Conservation (phyloP, 2,797 vertebrate genomes). For the Morus bassanus region DNA sequence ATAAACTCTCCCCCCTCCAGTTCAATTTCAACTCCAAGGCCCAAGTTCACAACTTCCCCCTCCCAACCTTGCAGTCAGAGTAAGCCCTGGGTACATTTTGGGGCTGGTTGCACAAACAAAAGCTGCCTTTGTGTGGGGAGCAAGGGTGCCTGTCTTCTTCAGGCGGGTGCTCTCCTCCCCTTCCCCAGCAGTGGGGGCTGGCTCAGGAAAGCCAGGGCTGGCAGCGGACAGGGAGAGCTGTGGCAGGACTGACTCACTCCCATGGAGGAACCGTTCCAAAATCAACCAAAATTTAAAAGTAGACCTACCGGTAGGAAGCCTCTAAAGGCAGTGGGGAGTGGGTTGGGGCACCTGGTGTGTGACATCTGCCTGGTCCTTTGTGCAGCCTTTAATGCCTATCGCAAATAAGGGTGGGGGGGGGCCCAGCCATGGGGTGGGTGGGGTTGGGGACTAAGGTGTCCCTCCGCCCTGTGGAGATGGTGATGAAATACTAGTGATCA, state of each 20-base stretch:
- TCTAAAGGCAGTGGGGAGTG: background rate
- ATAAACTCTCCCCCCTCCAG: background rate
- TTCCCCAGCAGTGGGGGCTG: background rate
- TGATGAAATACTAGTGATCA: background rate
- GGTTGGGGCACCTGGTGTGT: background rate
- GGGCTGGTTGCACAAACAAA: background rate
- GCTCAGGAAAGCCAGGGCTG: background rate
- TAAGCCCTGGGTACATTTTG: background rate
- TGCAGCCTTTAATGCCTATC: background rate
- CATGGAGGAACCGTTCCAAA: background rate
- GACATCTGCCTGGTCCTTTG: background rate
- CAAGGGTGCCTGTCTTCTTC: background rate
- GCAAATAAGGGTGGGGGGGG: background rate
- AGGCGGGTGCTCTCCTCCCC: background rate
- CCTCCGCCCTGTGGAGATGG: rapidly evolving
- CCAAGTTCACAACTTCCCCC: background rate
- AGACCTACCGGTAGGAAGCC: background rate
- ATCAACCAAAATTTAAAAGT: background rate
- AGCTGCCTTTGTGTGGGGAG: rapidly evolving
- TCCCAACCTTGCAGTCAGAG: background rate
- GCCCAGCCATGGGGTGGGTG: background rate
- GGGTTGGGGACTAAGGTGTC: rapidly evolving
- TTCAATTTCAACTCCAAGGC: background rate
- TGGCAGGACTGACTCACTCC: background rate
- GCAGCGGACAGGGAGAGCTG: background rate